Evolutionary conservation across 2,113 vertebrate species (phyloP), one percentile per base, ranked within the genome.

Genomic region (Hiodon tergisus): DNA sequence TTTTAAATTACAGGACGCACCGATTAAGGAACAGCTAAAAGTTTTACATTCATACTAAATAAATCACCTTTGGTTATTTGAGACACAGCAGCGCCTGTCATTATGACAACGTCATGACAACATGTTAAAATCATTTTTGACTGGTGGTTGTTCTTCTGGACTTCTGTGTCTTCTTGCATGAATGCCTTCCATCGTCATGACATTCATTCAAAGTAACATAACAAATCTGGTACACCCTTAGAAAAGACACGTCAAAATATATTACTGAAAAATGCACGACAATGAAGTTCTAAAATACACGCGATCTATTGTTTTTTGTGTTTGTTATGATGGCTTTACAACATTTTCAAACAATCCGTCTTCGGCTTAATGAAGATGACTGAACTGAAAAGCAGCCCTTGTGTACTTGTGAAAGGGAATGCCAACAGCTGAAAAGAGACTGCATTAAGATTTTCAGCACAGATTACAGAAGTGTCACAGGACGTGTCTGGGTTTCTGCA

Each of bases 401-500:
- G 14, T 17, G n/a, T 17, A 57, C 54, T 16, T 52, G 17, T 70
- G 17, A 70, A 53, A 4, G 53, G 17, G 46, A 57, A 17, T 53
- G 9, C 3, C 48, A 52, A 46, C 6, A 4, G 16, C 13, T 46
- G 13, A 54, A 17, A n/a, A 3, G 51, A 52, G 61, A 55, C 51
- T 60, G 54, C 4, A 46, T 63, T 52, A 14, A 46, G 72, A 14
- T 47, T 53, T 52, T 51, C 51, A 11, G 11, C 3, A 31, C 2
- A 11, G 57, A 47, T 48, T 48, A 54, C 16, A 71, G 16, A 47
- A 8, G 31, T 2, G 7, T 48, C 2, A 14, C 16, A 55, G 11
- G 50, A n/a, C 65, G 55, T 63, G 57, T 52, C 67, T 67, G 17
- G 60, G 67, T 66, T 68, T 78, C 52, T 74, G 14, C 52, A 75